Evolutionary conservation across 2,888 invertebrate genomes (phyloP).

Genomic region (Lithophane ornitopus): DNA sequence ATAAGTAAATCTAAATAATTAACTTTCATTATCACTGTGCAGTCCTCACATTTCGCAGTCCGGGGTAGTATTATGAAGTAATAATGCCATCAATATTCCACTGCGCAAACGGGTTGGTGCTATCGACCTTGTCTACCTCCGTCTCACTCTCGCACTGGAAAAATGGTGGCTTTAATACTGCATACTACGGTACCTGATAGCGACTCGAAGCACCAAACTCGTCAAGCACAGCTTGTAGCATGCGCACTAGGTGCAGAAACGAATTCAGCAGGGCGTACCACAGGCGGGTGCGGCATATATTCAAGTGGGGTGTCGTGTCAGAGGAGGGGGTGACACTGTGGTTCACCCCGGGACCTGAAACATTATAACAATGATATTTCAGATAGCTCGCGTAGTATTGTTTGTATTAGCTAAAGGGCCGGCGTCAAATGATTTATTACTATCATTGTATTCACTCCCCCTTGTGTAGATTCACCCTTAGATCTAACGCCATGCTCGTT

Average conservation of each 20-base stretch:
- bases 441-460: not conserved
- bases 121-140: too few species aligned
- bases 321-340: not conserved
- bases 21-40: not conserved
- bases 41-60: fast-evolving
- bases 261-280: too few species aligned
- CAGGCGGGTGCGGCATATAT: not conserved
- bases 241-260: not conserved
- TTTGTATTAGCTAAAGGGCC: not conserved
- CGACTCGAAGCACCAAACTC: not conserved
- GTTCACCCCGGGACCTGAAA: not conserved
- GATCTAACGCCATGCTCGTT: not conserved
- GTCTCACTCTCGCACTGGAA: too few species aligned
- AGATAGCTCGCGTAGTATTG: not conserved
- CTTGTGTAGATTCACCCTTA: slow-evolving; percentile 3
- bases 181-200: not conserved
- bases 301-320: not conserved
- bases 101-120: too few species aligned
- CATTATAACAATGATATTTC: not conserved
- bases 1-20: not conserved
- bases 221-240: too few species aligned
- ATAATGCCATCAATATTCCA: too few species aligned
- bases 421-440: slow-evolving; percentile 14
- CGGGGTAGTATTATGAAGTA: too few species aligned
- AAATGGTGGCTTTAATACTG: too few species aligned